Base-by-base conservation (phyloP, 2,113 vertebrate genomes). In the Accipiter virgatus region DNA sequence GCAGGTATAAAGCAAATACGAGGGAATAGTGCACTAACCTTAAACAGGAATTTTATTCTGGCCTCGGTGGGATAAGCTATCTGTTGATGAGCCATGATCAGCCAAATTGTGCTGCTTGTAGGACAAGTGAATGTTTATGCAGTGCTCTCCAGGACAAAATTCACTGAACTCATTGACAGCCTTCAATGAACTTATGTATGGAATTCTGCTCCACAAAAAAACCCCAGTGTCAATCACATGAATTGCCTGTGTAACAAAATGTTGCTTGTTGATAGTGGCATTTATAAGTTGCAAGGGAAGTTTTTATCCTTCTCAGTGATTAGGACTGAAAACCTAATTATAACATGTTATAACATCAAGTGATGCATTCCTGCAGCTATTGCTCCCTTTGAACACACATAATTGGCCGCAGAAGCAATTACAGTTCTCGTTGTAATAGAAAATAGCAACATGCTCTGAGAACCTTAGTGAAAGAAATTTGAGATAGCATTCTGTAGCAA, bases 331-430 rank as follows among this genome's bases (percentile, higher is more conserved):
- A 89, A 91, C 78, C 79, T 89, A 92, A 93, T 97, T 85, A 95
- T 80, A 81, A 72, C 73, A 56, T n/a, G 75, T 92, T 94, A 70
- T 70, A 93, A 59, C 65, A 82, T 71, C 59, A 79, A 67, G 67
- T 73, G 81, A 73, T 78, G 84, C 68, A 36, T 94, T 96, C 88
- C 94, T 87, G 89, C 62, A 92, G 91, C 95, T 93, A 66, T 40
- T 7, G 4, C 82, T 97, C 27, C 62, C 80, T 93, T 73, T 93
- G 90, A 93, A 80, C 82, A 65, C 55, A 45, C 8, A 7, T 94
- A 94, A 97, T 83, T 97, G 93, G 80, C 70, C 87, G 78, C 83
- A 82, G 74, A 85, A 94, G 78, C 68, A 81, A 96, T 96, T 65
- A 70, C 66, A 67, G 56, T 62, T 96, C 78, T 92, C 55, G 45